Base-by-base conservation (phyloP, 2,888 invertebrate species). In the Ophion ventricosus region DNA sequence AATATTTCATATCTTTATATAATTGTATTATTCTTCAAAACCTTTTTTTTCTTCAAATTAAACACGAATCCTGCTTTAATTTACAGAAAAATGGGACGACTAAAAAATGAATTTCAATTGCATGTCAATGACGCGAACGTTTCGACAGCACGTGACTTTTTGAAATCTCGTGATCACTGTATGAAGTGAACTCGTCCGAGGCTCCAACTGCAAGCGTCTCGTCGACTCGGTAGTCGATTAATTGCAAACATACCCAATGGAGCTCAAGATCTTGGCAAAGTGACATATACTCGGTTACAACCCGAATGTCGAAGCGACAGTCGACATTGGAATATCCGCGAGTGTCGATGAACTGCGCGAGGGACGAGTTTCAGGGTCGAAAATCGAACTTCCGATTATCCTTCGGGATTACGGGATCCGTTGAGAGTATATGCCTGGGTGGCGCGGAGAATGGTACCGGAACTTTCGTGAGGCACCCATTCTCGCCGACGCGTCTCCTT, bases 351-450 rank as follows among this genome's bases (percentile, higher is more conserved):
- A 61, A 63, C 35, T 35, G 23, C 57, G 29, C 57, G 23, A 43
- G 11, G 40, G n/a, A 63, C 56, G 73, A 83, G 63, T 83, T 79
- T 79, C 11, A 69, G 64, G 64, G 35, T 4, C 17, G 29, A 69
- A 79, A 79, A 75, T 75, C 78, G 74, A 83, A 83, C 57, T 83
- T 75, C 49, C 70, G 78, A 75, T 74, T 75, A 83, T 74, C 78
- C 82, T n/a, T 74, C 49, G 70, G 66, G 77, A 82, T 59, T 72
- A 26, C 54, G 66, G 43, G 66, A 73, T 73, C 73, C 77, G 10
- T 35, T 49, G 35, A 25, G 73, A 64, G 49, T 29, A 49, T 26
- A 56, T 17, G 25, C 7, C 4, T 14, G 17, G 63, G n/a, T 75
- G 67, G 49, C 29, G 40, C 59, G 23, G 66, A 49, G 82, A 49